Evolutionary conservation across 2,113 vertebrate genomes (phyloP), one percentile per base, ranked within the genome.

Genomic region (Nycticryphes semicollaris): DNA sequence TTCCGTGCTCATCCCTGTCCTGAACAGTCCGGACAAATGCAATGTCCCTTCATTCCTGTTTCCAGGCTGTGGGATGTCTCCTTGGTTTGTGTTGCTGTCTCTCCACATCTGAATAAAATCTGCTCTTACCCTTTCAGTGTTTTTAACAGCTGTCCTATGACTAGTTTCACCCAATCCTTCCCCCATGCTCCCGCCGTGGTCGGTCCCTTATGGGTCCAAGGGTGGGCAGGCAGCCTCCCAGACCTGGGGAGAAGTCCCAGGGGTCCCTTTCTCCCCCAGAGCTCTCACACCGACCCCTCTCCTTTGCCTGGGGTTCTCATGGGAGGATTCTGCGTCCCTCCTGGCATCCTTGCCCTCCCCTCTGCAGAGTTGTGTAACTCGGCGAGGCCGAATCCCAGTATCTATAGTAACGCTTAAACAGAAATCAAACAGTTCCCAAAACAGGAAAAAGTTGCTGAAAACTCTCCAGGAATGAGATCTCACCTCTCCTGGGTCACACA

Each of bases 341-440:
- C 64, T 72, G 83, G 84, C 14, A 27, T 27, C 90, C 88, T 60
- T 89, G 75, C 31, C 74, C n/a, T 91, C 0, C 1, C 62, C 68
- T 74, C 75, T 67, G 93, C 76, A 62, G 59, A 27, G 33, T 96
- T 95, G 50, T 87, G 70, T 94, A 96, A 96, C 93, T 84, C 74
- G 5, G 27, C 3, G 12, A 86, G 60, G 76, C 86, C 57, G 87
- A 93, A 87, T 84, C 93, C 92, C 94, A 92, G 92, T 93, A 94
- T 93, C 95, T 95, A 92, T 96, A 96, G 96, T 89, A 92, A 97
- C 96, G 72, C 72, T 95, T 81, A 96, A 95, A 96, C 95, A 95
- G 90, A 94, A 95, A 76, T 96, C 75, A 90, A 96, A 92, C 90
- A 89, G 86, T 96, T 93, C 84, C 83, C 88, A 68, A 94, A 96